Percentiles rank a stretch among this genome's conserved stretches.
phyloP scores from a whole-genome alignment of 1,140 invertebrate genomes.

The Dolichoris vasculosae region DNA sequence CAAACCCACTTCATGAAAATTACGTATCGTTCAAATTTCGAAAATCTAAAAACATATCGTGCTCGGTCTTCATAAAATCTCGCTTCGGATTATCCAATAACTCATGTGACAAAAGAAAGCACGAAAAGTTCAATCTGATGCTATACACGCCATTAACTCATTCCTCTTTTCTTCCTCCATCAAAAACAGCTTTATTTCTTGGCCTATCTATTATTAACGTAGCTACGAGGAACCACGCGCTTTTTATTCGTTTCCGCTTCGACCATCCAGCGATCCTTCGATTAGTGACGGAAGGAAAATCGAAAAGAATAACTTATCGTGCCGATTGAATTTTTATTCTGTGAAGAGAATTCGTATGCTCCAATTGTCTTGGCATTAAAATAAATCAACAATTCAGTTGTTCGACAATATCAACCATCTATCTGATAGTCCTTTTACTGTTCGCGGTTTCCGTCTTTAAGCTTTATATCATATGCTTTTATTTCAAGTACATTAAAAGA shows the following conservation, averaged over 20 bases:
- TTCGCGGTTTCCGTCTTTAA: background rate
- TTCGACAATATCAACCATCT: background rate
- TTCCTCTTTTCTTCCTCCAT: background rate
- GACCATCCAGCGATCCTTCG: background rate
- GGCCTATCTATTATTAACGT: background rate
- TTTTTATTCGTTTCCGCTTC: background rate
- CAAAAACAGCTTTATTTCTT: conserved; percentile 5
- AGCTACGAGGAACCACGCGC: background rate
- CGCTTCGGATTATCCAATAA: background rate
- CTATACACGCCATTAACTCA: conserved; percentile 8
- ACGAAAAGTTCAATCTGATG: background rate
- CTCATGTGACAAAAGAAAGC: background rate
- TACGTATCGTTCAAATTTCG: background rate
- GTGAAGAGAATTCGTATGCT: background rate
- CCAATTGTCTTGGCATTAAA: conserved; percentile 12
- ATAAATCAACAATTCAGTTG: conserved; percentile 17
- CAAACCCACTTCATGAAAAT: too few species aligned
- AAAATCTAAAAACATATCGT: background rate
- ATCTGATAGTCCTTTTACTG: background rate
- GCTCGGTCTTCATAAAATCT: conserved; percentile 1
- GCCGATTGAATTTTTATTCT: conserved; percentile 30
- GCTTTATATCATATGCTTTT: background rate
- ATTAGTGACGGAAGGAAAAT: background rate
- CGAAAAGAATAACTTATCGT: background rate
- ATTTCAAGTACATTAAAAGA: background rate